Evolutionary conservation across 2,113 vertebrate species (phyloP), one percentile per base, ranked within the genome.

Genomic region (Pygoscelis adeliae): DNA sequence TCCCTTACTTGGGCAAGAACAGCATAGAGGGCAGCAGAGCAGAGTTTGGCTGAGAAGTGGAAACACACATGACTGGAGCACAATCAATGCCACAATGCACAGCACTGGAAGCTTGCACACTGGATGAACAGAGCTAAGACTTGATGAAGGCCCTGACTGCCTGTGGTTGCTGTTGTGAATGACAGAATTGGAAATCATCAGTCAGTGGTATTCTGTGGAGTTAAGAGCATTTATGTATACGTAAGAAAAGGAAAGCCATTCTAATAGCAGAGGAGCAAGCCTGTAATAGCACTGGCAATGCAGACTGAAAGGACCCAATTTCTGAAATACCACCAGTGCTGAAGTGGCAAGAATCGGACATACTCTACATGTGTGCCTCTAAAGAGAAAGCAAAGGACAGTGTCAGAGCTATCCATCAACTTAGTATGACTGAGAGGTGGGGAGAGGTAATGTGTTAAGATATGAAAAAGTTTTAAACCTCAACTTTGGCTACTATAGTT

Each of bases 301-400:
- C 2, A 87, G 55, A 47, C 13, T 14, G 63, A 76, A 65, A 0
- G 1, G 27, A 71, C 11, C 5, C 8, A 5, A 40, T 10, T 46
- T 30, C 61, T 65, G 40, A 67, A 67, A 42, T 5, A 59, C 6
- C 36, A 49, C 38, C 30, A 62, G 26, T 3, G 42, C 56, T 55
- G 15, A 87, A 67, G 15, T 22, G 52, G 38, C 56, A 87, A 38
- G 58, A 84, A 78, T 0, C 11, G 17, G 32, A 42, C 36, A 46
- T 2, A n/a, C 19, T 7, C n/a, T 15, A 19, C 5, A 4, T 0
- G 1, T 2, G 11, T 34, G 29, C 15, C 32, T 32, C 46, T 26
- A 11, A 21, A 61, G 30, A 25, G 40, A 73, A 50, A 29, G n/a
- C 29, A 58, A 10, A 62, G 10, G 38, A 47, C 29, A 47, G 29